Evolutionary conservation across 2,888 invertebrate species (phyloP).

Genomic region (Eutolmus rufibarbis): DNA sequence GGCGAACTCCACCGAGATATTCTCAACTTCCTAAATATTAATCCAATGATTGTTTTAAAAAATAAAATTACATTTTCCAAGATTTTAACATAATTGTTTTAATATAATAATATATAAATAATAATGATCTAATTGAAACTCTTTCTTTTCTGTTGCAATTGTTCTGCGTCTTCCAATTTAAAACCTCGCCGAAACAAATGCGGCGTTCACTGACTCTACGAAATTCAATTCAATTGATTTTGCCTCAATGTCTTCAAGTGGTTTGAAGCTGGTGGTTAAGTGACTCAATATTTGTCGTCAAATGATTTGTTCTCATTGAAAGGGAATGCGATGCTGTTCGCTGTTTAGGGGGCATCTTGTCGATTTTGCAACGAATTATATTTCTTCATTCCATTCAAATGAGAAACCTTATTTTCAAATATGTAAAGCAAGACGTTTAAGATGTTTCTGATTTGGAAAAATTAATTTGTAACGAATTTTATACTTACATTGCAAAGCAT

Average conservation of each 20-base stretch:
- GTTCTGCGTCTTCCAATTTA: background rate
- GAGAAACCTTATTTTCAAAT: background rate
- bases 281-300: background rate
- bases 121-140: background rate
- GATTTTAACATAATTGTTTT: background rate
- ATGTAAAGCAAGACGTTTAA: too few species aligned
- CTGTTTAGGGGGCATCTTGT: background rate
- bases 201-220: background rate
- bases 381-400: background rate
- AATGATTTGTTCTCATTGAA: background rate
- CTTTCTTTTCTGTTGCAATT: background rate
- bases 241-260: background rate
- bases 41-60: background rate
- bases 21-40: conserved; percentile 65
- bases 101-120: background rate
- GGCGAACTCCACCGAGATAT: conserved; percentile 75
- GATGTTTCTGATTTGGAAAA: too few species aligned
- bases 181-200: background rate
- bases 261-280: background rate
- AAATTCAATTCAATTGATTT: background rate
- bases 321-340: background rate
- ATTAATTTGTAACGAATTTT: too few species aligned
- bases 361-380: background rate
- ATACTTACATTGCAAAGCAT: too few species aligned
- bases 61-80: background rate